Base-by-base conservation (phyloP, 2,888 invertebrate genomes). In the Antitype chi region DNA sequence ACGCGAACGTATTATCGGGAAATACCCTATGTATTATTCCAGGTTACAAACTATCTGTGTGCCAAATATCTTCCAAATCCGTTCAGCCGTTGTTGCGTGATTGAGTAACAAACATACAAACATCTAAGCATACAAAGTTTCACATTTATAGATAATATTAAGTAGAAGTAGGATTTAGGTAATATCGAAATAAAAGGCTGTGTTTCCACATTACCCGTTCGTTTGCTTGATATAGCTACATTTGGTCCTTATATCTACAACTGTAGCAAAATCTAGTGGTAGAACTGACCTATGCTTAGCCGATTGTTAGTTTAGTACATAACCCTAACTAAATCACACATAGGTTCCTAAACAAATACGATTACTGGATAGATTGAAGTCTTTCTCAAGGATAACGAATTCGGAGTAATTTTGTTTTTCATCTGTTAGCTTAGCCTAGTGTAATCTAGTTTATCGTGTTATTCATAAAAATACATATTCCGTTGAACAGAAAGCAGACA, bases 311-410 rank as follows among this genome's bases (percentile, higher is more conserved):
- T 63, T 57, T 57, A 74, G 43, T 63, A 68, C 63, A 23, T 62
- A 64, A 81, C 68, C 71, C 69, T 74, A 68, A 62, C 23, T 20
- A n/a, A 76, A 47, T n/a, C 20, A 49, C 66, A 64, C 25, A 55
- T 52, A 68, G 2, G n/a, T 49, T 52, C 72, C 57, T 52, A 25
- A 81, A 68, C 25, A 85, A 75, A 85, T 70, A 70, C 49, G 38
- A 68, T 80, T 70, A 81, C 43, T 32, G 49, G 9, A 38, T 25
- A 64, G 23, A 74, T 67, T 66, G 23, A 62, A 81, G 25, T 63
- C 20, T 81, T 80, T 55, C 59, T 63, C 60, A 63, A 20, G 25
- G 15, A 25, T 59, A 70, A n/a, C 20, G 53, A 53, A 72, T 70
- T 70, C 32, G n/a, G 32, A 57, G n/a, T 66, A 63, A 72, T 72